A percentile compares a stretch with the other conserved stretches of the same genome.
phyloP scores from a whole-genome alignment of 2,888 invertebrate genomes.

The Andricus quercusramuli region DNA sequence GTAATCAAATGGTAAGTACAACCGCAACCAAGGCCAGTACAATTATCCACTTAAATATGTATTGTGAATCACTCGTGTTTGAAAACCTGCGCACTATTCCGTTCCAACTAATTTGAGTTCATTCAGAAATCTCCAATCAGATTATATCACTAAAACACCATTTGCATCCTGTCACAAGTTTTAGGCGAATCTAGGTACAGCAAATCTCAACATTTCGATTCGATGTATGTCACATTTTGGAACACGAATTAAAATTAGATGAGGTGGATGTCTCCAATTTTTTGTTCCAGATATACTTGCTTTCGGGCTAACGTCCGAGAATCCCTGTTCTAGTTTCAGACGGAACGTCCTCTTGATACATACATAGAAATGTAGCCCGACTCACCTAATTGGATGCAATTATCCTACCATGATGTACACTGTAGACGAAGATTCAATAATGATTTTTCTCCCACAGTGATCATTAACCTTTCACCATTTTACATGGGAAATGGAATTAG shows the following conservation, averaged over 20 bases:
- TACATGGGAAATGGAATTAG: not conserved
- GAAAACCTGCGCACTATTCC: slow-evolving; percentile 24
- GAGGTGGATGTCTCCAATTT: not conserved
- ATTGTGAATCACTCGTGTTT: slow-evolving; percentile 33
- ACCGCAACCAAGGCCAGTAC: slow-evolving; percentile 33
- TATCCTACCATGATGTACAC: not conserved
- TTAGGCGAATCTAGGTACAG: not conserved
- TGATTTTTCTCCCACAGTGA: not conserved
- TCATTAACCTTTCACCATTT: not conserved
- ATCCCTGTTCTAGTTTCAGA: slow-evolving; percentile 33
- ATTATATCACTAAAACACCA: not conserved
- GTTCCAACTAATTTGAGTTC: slow-evolving; percentile 23
- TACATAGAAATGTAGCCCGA: not conserved
- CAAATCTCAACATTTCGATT: not conserved
- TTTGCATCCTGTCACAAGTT: not conserved
- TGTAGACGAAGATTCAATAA: not conserved
- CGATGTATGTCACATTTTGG: not conserved
- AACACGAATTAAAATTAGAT: not conserved
- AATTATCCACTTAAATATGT: slow-evolving; percentile 35
- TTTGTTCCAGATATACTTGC: not conserved
- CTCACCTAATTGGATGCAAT: slow-evolving; percentile 19
- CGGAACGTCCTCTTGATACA: not conserved
- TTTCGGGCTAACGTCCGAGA: not conserved
- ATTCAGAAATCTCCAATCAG: slow-evolving; percentile 6
- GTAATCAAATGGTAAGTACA: slow-evolving; percentile 36